These are phyloP conservation scores for Macaria liturata DNA, from an alignment of 2,888 invertebrate species.

Conservation along the genomic window DNA sequence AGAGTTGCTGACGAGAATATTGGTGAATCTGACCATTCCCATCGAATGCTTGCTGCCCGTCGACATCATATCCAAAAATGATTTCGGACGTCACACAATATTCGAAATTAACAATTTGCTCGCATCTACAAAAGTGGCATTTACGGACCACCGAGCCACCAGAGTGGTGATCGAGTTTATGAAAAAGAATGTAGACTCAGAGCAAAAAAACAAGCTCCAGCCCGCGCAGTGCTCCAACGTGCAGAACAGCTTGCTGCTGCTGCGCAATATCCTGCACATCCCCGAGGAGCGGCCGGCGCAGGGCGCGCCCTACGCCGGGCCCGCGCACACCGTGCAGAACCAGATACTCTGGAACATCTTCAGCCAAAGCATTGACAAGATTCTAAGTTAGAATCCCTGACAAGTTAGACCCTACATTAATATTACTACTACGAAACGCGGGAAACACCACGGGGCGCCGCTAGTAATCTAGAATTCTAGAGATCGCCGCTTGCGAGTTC, in stretches of 20 bases:
- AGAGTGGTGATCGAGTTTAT: constrained; percentile 87
- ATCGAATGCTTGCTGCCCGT: constrained; percentile 89
- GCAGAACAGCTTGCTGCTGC: constrained; percentile 86
- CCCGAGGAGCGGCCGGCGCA: constrained; percentile 76
- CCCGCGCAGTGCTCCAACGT: constrained; percentile 86
- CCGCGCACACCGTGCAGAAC: constrained; percentile 85
- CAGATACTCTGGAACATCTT: constrained; percentile 91
- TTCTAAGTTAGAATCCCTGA: too few relatives aligned
- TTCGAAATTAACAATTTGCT: constrained; percentile 88
- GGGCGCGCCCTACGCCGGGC: constrained; percentile 44
- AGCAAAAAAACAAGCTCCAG: constrained; percentile 74
- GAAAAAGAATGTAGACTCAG: constrained; percentile 82
- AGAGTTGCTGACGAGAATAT: constrained; percentile 85
- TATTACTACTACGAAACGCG: too few relatives aligned
- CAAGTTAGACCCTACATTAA: too few relatives aligned
- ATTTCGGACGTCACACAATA: constrained; percentile 87
- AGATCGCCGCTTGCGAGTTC: too few relatives aligned
- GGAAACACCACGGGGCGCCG: too few relatives aligned
- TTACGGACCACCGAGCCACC: constrained; percentile 86
- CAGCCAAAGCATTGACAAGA: constrained; percentile 89
- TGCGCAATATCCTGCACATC: constrained; percentile 89
- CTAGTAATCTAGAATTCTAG: too few relatives aligned
- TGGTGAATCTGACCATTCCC: constrained; percentile 89
- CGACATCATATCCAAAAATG: constrained; percentile 85
- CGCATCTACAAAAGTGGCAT: constrained; percentile 85